Conservation (phyloP, 2,113 vertebrate genomes). For the Carlito syrichta region DNA sequence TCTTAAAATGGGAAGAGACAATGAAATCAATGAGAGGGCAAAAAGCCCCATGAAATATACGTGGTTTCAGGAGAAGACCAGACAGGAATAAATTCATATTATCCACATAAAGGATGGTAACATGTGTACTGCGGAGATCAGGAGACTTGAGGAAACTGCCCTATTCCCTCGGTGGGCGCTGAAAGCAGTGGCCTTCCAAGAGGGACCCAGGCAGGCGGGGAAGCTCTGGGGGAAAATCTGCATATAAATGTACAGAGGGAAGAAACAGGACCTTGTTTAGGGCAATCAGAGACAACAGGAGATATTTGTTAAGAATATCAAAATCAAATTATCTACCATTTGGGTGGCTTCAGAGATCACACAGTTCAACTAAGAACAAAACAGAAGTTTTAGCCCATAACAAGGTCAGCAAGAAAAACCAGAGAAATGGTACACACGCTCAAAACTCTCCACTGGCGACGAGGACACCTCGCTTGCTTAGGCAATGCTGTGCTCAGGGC, state of each 20-base stretch:
- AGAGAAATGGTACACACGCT: not conserved
- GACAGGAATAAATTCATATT: not conserved
- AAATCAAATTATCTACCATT: not conserved
- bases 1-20: not conserved
- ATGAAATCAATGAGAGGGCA: not conserved
- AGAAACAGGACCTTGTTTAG: not conserved
- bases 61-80: not conserved
- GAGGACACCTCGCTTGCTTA: too few relatives aligned
- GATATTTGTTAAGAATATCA: not conserved
- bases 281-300: not conserved
- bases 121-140: not conserved
- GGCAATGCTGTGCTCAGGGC: not conserved
- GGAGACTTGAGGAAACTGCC: not conserved
- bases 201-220: not conserved
- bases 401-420: not conserved
- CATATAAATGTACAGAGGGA: not conserved
- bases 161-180: not conserved
- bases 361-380: too few relatives aligned
- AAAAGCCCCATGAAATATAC: not conserved
- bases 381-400: not conserved
- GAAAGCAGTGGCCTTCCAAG: not conserved
- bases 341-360: not conserved
- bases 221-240: not conserved
- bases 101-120: not conserved
- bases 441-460: too few relatives aligned